Evolutionary conservation across 2,797 vertebrate genomes (phyloP).

Genomic region (Arctocebus calabarensis): DNA sequence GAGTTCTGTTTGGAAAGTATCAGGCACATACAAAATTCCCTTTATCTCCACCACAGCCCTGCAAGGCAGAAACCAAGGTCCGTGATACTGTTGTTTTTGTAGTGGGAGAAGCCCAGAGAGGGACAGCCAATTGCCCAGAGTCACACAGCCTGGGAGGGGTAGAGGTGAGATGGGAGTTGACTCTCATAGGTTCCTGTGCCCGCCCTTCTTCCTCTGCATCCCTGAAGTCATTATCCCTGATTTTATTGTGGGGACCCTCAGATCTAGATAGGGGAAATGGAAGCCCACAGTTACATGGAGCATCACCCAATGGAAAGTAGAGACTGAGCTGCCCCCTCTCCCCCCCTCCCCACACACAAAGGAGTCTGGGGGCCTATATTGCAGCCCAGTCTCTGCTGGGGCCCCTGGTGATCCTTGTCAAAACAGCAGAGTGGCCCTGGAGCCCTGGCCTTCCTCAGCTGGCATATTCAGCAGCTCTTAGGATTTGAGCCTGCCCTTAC

Average conservation of each 20-base stretch:
- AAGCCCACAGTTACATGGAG: background rate
- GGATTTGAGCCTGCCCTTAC: fast-evolving
- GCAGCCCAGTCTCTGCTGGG: background rate
- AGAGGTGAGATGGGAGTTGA: background rate
- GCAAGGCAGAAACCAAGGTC: background rate
- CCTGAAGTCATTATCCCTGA: background rate
- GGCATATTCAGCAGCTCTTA: background rate
- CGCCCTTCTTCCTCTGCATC: background rate
- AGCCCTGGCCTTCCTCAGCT: background rate
- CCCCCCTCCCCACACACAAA: too few species aligned
- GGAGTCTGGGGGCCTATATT: background rate
- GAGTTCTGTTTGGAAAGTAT: background rate
- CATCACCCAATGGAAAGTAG: too few species aligned
- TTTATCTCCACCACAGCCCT: background rate
- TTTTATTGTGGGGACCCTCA: background rate
- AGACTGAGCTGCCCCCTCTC: background rate
- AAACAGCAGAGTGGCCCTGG: background rate
- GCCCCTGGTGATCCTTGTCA: background rate
- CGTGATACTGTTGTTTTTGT: background rate
- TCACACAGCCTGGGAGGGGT: background rate
- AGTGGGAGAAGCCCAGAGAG: background rate
- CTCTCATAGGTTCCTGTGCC: background rate
- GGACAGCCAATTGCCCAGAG: background rate
- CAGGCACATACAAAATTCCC: too few species aligned
- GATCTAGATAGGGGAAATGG: background rate